Conservation (phyloP, 2,797 vertebrate species). For the Scyliorhinus canicula region DNA sequence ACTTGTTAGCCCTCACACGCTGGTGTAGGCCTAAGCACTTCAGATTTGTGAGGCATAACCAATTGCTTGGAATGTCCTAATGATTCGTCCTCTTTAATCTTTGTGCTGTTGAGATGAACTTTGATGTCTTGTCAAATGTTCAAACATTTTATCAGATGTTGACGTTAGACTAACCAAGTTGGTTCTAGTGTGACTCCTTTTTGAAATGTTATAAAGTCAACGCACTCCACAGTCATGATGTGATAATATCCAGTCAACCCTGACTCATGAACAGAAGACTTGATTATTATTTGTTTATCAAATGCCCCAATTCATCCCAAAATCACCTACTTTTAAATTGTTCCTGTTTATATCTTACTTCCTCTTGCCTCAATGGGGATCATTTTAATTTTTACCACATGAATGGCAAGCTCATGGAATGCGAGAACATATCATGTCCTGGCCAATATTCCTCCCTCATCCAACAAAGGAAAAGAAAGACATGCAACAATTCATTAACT, state of each 20-base stretch:
- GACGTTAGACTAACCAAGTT: background rate
- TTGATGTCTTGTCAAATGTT: background rate
- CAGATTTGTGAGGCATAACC: background rate
- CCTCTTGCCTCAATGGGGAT: background rate
- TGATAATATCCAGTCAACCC: background rate
- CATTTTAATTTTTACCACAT: background rate
- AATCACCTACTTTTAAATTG: background rate
- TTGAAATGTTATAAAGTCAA: background rate
- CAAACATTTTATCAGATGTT: constrained; percentile 5
- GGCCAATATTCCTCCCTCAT: background rate
- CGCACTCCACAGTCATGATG: background rate
- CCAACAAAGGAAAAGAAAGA: background rate
- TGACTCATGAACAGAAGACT: background rate
- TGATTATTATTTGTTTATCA: background rate
- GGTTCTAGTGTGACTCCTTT: background rate
- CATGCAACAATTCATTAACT: background rate
- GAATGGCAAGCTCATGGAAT: background rate
- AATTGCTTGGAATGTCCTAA: background rate
- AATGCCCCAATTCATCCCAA: background rate
- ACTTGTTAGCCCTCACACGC: background rate
- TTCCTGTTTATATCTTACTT: background rate
- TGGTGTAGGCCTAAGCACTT: background rate
- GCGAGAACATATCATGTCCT: background rate
- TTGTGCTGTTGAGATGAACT: background rate
- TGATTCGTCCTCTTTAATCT: background rate